Percentiles rank a stretch among this genome's conserved stretches.
Evolutionary conservation across 2,113 vertebrate species (phyloP).

Genomic region (Pagrus major): DNA sequence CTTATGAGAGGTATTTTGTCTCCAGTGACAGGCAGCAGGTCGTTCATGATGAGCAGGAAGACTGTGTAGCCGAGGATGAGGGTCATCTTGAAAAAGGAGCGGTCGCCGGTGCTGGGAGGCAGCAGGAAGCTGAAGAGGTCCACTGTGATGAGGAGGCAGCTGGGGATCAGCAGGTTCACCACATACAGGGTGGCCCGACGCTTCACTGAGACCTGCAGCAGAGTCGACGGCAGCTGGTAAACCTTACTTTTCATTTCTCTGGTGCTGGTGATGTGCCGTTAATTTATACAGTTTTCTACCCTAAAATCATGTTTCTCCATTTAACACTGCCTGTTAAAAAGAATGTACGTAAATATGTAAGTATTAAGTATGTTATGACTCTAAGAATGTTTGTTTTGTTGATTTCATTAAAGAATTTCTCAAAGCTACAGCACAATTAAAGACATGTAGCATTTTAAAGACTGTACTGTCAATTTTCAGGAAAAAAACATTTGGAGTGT

Average conservation of each 20-base stretch:
- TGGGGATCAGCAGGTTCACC: constrained; percentile 85
- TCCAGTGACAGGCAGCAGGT: constrained; percentile 82
- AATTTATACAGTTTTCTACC: not conserved
- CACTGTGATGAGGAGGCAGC: constrained; percentile 82
- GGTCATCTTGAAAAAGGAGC: constrained; percentile 85
- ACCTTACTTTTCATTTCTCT: not conserved
- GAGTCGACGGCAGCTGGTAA: not conserved
- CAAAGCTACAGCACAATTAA: not conserved
- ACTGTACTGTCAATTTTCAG: too few species aligned
- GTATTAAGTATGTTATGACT: not conserved
- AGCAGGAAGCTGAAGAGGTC: constrained; percentile 87
- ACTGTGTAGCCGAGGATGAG: constrained; percentile 87
- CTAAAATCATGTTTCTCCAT: not conserved
- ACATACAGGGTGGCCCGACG: constrained; percentile 80
- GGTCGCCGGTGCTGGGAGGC: constrained; percentile 77
- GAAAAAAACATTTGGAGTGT: not conserved
- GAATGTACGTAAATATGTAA: not conserved
- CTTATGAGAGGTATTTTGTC: constrained; percentile 81
- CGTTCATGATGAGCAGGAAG: constrained; percentile 87
- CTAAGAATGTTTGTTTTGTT: not conserved
- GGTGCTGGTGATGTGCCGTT: not conserved
- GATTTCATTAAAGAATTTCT: not conserved
- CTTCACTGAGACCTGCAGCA: constrained; percentile 62
- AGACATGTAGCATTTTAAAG: not conserved
- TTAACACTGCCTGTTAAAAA: not conserved